Evolutionary conservation across 2,888 invertebrate genomes (phyloP), one percentile per base, ranked within the genome.

Genomic region (Drosophila cracens): DNA sequence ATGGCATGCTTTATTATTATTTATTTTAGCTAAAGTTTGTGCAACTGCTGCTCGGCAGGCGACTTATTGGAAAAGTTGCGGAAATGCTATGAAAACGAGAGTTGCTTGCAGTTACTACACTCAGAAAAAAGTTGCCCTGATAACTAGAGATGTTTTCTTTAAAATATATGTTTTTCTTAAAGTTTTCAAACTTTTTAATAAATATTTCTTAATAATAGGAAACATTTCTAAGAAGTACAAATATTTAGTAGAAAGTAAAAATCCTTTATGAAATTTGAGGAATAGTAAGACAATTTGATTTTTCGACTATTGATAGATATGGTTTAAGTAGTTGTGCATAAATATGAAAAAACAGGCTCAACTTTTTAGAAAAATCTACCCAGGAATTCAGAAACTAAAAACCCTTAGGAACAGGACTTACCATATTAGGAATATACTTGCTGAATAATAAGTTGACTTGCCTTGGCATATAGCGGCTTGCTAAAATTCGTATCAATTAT

Each of bases 41-140:
- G 13, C 51, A 62, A 38, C 57, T 38, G 63, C 51, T 52, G 59
- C 56, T 38, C 46, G 46, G 25, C 46, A 4, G 2, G 8, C 36
- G 27, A 64, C 58, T 74, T 70, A 70, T 70, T 78, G 58, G 49
- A 64, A 70, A 77, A 78, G 54, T 78, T 78, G 11, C 33, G 2
- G n/a, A 40, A 27, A 11, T 48, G 36, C 36, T 52, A 59, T 46
- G 58, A 60, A 57, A 57, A 31, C 43, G 21, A 16, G 33, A 34
- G 27, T 43, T 29, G 16, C n/a, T 48, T 54, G 57, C 36, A 58
- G 10, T 43, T 2, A 2, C 46, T 16, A 4, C 46, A 46, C 46
- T 16, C 8, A 16, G 8, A 16, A 46, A 43, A 7, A 13, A 43
- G 13, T 16, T 43, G 21, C 6, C 6, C 21, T 2, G 2, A 21